Percentiles rank a stretch among this genome's conserved stretches.
These are phyloP conservation scores for Pteruthius melanotis DNA, from an alignment of 2,113 vertebrate genomes.

Conservation along the genomic window DNA sequence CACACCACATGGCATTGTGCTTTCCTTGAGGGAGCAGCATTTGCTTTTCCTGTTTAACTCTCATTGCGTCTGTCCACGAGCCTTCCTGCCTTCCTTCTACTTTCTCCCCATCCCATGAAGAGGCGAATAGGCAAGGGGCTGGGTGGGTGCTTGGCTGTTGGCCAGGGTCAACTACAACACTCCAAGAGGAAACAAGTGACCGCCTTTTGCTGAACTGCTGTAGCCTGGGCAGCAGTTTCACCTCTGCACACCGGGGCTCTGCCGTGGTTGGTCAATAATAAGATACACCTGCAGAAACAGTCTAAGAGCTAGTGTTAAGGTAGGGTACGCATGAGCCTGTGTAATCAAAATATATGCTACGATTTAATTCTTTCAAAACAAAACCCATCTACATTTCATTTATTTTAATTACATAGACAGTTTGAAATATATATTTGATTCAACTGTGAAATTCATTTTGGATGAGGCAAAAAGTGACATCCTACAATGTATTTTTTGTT, in stretches of 20 bases:
- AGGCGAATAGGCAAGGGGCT: background rate
- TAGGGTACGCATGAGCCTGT: background rate
- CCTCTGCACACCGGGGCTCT: background rate
- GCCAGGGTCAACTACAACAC: background rate
- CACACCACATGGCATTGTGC: background rate
- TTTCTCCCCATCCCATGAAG: background rate
- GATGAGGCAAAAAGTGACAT: background rate
- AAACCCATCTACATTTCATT: background rate
- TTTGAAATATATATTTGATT: background rate
- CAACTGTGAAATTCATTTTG: background rate
- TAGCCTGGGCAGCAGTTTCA: background rate
- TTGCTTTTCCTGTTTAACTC: background rate
- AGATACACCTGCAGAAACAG: background rate
- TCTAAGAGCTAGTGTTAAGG: background rate
- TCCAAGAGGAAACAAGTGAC: background rate
- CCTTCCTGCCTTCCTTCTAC: background rate
- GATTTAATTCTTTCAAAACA: background rate
- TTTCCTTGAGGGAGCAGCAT: background rate
- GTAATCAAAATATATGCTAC: background rate
- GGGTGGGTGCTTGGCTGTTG: background rate
- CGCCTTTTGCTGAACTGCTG: background rate
- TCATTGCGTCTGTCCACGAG: background rate
- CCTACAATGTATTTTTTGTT: background rate
- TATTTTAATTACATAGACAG: background rate
- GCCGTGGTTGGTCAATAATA: background rate